Conservation (phyloP, 2,888 invertebrate genomes). For the Drosophila barbarae region DNA sequence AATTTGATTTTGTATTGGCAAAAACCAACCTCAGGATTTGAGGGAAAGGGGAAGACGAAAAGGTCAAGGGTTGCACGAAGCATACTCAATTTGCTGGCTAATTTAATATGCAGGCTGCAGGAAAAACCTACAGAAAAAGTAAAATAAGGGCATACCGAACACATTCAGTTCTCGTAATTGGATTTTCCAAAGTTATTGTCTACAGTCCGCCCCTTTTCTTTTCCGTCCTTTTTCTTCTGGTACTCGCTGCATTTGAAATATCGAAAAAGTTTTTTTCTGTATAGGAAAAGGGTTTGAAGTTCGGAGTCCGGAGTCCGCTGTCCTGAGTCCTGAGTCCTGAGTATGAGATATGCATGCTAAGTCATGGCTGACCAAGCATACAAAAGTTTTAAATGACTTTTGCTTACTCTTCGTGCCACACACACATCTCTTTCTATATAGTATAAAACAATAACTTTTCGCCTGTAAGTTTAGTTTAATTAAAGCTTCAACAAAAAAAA, state of each 20-base stretch:
- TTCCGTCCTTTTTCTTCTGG: conserved; percentile 15
- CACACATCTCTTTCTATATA: conserved; percentile 36
- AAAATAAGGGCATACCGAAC: conserved; percentile 41
- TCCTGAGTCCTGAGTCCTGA: conserved; percentile 7
- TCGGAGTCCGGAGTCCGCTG: background rate
- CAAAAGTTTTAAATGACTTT: conserved; percentile 71
- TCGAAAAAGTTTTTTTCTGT: conserved; percentile 66
- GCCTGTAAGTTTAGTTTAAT: conserved; percentile 66
- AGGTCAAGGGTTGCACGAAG: conserved; percentile 26
- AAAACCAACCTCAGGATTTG: conserved; percentile 18
- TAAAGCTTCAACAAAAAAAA: conserved; percentile 49
- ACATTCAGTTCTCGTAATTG: conserved; percentile 53
- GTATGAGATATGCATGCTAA: conserved; percentile 57
- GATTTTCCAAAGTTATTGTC: conserved; percentile 69
- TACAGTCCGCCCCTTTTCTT: conserved; percentile 23
- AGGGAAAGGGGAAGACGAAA: background rate
- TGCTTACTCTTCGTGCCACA: conserved; percentile 61
- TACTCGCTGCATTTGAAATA: conserved; percentile 59
- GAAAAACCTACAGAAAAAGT: conserved; percentile 37
- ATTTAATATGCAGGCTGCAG: conserved; percentile 70
- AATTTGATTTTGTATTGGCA: conserved; percentile 68
- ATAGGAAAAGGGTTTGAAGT: conserved; percentile 36
- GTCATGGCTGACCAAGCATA: conserved; percentile 65
- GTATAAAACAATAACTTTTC: conserved; percentile 50
- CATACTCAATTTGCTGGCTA: conserved; percentile 64